A percentile compares a stretch with the other conserved stretches of the same genome.
These are phyloP conservation scores for Cyphomyrus discorhynchus DNA, from an alignment of 2,113 vertebrate genomes.

Conservation along the genomic window DNA sequence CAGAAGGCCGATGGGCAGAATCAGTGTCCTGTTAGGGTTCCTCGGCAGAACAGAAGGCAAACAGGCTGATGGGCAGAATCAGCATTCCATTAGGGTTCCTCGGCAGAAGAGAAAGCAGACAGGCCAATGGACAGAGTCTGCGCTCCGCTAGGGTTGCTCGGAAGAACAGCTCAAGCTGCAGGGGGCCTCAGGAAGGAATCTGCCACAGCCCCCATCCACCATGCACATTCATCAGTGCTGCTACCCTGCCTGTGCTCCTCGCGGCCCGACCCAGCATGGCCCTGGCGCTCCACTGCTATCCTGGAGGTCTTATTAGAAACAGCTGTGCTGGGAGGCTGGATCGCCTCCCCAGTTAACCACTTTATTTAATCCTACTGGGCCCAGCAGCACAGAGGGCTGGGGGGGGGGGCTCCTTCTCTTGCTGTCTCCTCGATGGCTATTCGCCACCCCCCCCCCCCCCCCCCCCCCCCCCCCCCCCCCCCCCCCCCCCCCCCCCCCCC, in stretches of 20 bases:
- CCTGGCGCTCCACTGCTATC: constrained; percentile 36
- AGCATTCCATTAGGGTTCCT: neutral
- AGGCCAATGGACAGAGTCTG: neutral
- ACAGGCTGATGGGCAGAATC: neutral
- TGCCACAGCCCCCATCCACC: constrained; percentile 20
- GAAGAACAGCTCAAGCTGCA: neutral
- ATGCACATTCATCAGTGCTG: constrained; percentile 42
- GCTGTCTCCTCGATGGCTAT: constrained; percentile 48
- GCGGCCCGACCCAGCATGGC: constrained; percentile 47
- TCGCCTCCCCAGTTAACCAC: constrained; percentile 42
- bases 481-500: neutral
- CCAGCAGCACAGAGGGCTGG: constrained; percentile 33
- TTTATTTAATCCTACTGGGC: constrained; percentile 55
- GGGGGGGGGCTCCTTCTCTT: constrained; percentile 20
- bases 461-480: too few relatives aligned
- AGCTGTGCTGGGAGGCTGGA: constrained; percentile 51
- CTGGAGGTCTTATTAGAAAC: constrained; percentile 59
- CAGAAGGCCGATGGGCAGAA: neutral
- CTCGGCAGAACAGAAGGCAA: neutral
- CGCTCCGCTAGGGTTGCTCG: neutral
- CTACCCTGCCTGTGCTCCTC: constrained; percentile 32
- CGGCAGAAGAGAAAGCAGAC: neutral
- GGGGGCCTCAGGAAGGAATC: neutral
- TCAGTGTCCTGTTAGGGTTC: neutral
- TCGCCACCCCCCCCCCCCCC: constrained; percentile 26